Evolutionary conservation across 2,888 invertebrate genomes (phyloP), one percentile per base, ranked within the genome.

Genomic region (Rotaria magnacalcarata): DNA sequence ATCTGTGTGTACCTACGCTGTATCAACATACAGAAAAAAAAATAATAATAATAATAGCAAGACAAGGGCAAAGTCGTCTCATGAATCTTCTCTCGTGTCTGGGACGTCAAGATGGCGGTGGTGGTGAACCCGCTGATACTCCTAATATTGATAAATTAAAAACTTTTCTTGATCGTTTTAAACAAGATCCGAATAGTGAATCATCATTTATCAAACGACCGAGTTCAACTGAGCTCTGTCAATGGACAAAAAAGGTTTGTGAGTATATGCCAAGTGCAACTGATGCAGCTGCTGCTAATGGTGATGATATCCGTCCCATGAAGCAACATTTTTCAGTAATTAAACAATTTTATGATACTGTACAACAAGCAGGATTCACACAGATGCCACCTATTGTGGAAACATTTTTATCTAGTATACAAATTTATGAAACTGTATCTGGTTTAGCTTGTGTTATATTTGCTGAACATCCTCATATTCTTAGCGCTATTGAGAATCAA

Each of bases 101-200:
- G 10, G 47, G 47, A 14, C 47, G 80, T 24, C 80, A 80, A 14
- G 14, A 24, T 47, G 24, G 7, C 1, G 43, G 54, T 24, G 84
- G 24, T 2, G 52, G 24, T 24, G 84, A 84, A 6, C 21, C 58
- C 24, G 75, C 86, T 19, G 86, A 86, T 14, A 86, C 86, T 21
- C 86, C 86, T 21, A 86, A 86, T 60, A 86, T 86, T 27, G 86
- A 86, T 85, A 54, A 86, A 52, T 75, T 86, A 52, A 6, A 16
- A 24, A 14, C 47, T 4, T 80, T 80, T 80, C 3, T 80, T 80
- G 41, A 8, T 47, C 58, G 43, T 41, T 67, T 74, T 74, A 47
- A 52, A 80, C 6, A 74, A 75, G 85, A 86, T 60, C 54, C 86
- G 6, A 85, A 86, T 85, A 56, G 85, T 0, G 86, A 86, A 19